Evolutionary conservation across 1,140 invertebrate species (phyloP).

Genomic region (Pseudachorutes palmiensis): DNA sequence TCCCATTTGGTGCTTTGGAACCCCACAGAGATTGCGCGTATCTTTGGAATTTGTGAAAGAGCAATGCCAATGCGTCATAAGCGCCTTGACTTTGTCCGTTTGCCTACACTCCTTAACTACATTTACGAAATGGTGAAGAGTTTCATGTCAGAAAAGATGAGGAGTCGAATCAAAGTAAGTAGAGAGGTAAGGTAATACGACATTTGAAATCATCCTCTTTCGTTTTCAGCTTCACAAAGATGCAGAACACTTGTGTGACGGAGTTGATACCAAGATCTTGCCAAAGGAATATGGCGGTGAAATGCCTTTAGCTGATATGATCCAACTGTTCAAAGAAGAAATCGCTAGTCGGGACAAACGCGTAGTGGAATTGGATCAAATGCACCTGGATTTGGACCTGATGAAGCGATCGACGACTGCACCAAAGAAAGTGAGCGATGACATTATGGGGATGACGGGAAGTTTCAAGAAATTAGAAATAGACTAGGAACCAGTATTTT

Average conservation of each 20-base stretch:
- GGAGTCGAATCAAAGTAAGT: slow-evolving; percentile 55
- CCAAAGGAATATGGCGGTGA: slow-evolving; percentile 72
- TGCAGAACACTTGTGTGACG: slow-evolving; percentile 51
- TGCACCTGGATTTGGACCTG: slow-evolving; percentile 39
- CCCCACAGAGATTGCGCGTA: slow-evolving; percentile 40
- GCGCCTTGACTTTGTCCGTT: slow-evolving; percentile 67
- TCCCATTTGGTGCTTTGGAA: slow-evolving; percentile 41
- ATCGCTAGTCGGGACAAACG: slow-evolving; percentile 34
- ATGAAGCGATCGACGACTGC: slow-evolving; percentile 39
- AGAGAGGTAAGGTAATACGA: no score
- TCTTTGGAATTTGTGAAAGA: slow-evolving; percentile 46
- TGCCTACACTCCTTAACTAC: slow-evolving; percentile 65
- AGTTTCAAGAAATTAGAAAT: slow-evolving; percentile 70
- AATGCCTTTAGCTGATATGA: slow-evolving; percentile 74
- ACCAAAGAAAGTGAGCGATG: slow-evolving; percentile 48
- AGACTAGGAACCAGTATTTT: slow-evolving; percentile 48
- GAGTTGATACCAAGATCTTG: slow-evolving; percentile 57
- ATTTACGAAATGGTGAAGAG: slow-evolving; percentile 70
- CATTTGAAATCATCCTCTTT: no score
- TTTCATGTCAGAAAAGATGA: slow-evolving; percentile 71
- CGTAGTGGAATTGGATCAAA: slow-evolving; percentile 40
- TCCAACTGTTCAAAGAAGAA: slow-evolving; percentile 44
- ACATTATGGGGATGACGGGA: slow-evolving; percentile 57
- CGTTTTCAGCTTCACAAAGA: slow-evolving; percentile 55
- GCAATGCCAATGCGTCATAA: slow-evolving; percentile 77